These are phyloP conservation scores for Nemotelus pantherinus DNA, from an alignment of 2,888 invertebrate species.

Conservation along the genomic window DNA sequence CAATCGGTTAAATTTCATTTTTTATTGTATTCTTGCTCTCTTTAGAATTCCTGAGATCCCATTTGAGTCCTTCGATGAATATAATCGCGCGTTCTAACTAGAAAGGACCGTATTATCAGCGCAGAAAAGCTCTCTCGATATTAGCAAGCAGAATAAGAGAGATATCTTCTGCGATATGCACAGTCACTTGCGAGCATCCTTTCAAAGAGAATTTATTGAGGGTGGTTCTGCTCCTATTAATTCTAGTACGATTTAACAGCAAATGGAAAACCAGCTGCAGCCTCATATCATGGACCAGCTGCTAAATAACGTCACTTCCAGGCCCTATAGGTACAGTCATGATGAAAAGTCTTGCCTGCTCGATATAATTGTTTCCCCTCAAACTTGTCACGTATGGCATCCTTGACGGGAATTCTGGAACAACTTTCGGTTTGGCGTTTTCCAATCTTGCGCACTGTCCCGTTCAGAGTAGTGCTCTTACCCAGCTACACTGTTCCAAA, in stretches of 20 bases:
- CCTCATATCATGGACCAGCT: background rate
- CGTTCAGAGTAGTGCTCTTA: background rate
- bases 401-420: conserved; percentile 34
- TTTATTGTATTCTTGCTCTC: conserved; percentile 43
- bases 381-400: background rate
- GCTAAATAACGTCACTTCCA: background rate
- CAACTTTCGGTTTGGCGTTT: conserved; percentile 13
- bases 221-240: background rate
- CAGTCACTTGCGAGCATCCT: background rate
- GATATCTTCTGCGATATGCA: background rate
- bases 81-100: conserved; percentile 28
- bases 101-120: conserved; percentile 26
- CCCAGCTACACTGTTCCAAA: background rate
- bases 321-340: conserved; percentile 23
- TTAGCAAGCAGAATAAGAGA: background rate
- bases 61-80: conserved; percentile 37
- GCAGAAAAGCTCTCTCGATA: conserved; percentile 6
- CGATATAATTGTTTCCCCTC: too few relatives aligned
- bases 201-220: background rate
- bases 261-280: background rate
- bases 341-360: background rate
- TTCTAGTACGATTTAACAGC: conserved; percentile 28
- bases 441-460: conserved; percentile 13
- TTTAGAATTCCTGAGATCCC: conserved; percentile 39
- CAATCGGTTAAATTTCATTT: conserved; percentile 44